These are phyloP conservation scores for Muntiacus reevesi DNA, from an alignment of 2,113 vertebrate species.

Conservation along the genomic window DNA sequence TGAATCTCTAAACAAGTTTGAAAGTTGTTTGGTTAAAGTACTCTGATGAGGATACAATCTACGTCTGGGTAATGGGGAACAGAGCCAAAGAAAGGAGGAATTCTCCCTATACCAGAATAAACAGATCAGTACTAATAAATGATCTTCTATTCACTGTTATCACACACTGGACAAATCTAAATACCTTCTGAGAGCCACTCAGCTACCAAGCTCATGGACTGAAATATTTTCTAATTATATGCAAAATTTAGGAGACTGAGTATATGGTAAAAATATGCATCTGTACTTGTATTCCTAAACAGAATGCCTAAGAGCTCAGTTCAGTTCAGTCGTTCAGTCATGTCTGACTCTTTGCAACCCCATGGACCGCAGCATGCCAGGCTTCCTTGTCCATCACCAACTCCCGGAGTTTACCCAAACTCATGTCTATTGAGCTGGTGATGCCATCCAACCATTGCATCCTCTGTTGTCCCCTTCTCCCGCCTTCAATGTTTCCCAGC, in stretches of 20 bases:
- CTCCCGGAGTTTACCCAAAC: not conserved
- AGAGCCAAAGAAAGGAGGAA: not conserved
- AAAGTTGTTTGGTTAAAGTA: not conserved
- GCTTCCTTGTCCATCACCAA: not conserved
- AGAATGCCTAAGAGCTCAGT: not conserved
- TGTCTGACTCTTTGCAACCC: rapidly evolving
- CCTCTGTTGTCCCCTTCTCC: rapidly evolving
- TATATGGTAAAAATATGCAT: not conserved
- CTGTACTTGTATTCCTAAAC: not conserved
- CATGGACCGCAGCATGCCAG: not conserved
- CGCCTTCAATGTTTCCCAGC: not conserved
- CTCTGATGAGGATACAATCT: not conserved
- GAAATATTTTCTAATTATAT: not conserved
- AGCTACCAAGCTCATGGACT: not conserved
- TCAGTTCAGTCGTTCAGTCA: not conserved
- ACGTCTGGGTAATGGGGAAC: not conserved
- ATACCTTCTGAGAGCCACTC: not conserved
- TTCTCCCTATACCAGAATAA: not conserved
- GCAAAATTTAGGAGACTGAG: not conserved
- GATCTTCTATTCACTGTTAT: not conserved
- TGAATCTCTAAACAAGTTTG: not conserved
- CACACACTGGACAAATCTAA: not conserved
- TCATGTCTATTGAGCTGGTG: rapidly evolving
- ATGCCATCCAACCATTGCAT: not conserved
- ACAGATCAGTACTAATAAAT: not conserved